phyloP scores from a whole-genome alignment of 1,140 invertebrate genomes.

The Maconellicoccus hirsutus region DNA sequence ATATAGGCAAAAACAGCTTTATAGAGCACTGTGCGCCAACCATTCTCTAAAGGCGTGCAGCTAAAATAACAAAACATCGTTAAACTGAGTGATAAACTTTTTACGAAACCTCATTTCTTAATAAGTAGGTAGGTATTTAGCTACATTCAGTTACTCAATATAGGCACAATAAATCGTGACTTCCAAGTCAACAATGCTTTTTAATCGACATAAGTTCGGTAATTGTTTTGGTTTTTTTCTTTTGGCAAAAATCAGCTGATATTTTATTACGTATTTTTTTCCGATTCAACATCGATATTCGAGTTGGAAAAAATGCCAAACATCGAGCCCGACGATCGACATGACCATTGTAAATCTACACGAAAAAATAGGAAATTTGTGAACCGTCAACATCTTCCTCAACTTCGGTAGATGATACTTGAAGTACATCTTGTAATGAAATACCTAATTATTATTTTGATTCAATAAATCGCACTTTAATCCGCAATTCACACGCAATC shows the following conservation, averaged over 20 bases:
- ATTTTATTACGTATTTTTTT: no score
- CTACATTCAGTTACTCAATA: not conserved
- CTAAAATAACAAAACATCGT: not conserved
- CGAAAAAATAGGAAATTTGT: no score
- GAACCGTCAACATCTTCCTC: no score
- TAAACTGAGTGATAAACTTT: not conserved
- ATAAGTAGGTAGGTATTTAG: not conserved
- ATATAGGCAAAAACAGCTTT: not conserved
- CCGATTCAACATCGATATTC: no score
- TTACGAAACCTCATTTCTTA: not conserved
- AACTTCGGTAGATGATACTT: not conserved
- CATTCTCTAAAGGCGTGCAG: no score
- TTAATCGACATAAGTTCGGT: no score
- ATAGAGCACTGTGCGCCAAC: no score
- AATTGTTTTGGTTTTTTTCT: no score
- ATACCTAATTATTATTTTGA: slow-evolving; percentile 6
- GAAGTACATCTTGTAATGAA: not conserved
- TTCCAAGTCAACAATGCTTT: not conserved
- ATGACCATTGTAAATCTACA: no score
- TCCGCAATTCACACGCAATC: not conserved
- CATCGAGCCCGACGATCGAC: no score
- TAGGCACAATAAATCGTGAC: not conserved
- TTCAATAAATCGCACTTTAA: not conserved
- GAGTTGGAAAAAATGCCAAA: no score
- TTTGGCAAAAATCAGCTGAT: no score